phyloP scores from a whole-genome alignment of 2,113 vertebrate species.

The Mus musculus region GRCm39 chr5:147202001-147202500 shows the following conservation, averaged over 20 bases:
- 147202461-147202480: not conserved
- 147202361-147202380: not conserved
- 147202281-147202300: not conserved
- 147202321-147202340: not conserved
- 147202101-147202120: not conserved
- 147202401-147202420: not conserved
- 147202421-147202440: not conserved
- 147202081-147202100: not conserved
- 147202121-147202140: not conserved
- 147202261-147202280: not conserved
- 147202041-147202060: not conserved
- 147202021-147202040: not conserved
- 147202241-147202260: not conserved
- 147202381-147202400: not conserved
- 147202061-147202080: not conserved
- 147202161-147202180: not conserved
- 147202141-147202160: not conserved
- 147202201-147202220: not conserved
- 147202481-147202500: not conserved
- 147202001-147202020: not conserved
- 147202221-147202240: not conserved
- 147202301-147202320: not conserved
- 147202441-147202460: not conserved
- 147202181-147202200: not conserved
- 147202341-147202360: not conserved